These are phyloP conservation scores for Raja brachyura DNA, from an alignment of 2,113 vertebrate species.

Conservation along the genomic window DNA sequence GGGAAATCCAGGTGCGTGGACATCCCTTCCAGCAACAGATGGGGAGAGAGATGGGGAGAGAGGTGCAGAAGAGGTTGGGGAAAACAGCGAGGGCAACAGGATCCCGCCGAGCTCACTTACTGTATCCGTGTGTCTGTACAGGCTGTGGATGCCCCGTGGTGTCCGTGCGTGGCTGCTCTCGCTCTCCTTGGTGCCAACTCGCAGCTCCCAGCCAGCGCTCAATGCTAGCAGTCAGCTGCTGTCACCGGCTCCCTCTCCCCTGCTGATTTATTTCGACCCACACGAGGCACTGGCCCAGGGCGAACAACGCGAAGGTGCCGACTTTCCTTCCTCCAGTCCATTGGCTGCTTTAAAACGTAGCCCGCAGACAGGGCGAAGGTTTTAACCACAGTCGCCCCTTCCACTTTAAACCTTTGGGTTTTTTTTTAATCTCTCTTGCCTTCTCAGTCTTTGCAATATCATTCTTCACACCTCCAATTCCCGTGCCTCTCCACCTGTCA, in stretches of 20 bases:
- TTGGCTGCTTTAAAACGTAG: not conserved
- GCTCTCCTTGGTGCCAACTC: not conserved
- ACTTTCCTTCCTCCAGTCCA: not conserved
- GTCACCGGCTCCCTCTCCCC: not conserved
- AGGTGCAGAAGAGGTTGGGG: not conserved
- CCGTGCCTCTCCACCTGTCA: not conserved
- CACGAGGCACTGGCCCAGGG: not conserved
- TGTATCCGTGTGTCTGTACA: not conserved
- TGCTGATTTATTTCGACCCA: not conserved
- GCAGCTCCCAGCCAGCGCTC: not conserved
- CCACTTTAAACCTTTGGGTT: not conserved
- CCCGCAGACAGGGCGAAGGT: not conserved
- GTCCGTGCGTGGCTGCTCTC: not conserved
- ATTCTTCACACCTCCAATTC: not conserved
- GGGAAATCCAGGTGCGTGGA: not conserved
- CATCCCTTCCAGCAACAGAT: not conserved
- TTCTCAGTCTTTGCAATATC: not conserved
- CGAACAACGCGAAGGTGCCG: not conserved
- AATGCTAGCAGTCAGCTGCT: not conserved
- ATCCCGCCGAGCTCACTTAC: not conserved
- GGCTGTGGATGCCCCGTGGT: not conserved
- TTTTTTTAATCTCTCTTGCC: not conserved
- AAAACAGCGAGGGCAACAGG: too few relatives aligned
- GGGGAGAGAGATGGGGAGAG: not conserved
- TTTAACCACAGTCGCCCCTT: not conserved